Conservation (phyloP, 2,888 invertebrate species). For the Schizotus pectinicornis region DNA sequence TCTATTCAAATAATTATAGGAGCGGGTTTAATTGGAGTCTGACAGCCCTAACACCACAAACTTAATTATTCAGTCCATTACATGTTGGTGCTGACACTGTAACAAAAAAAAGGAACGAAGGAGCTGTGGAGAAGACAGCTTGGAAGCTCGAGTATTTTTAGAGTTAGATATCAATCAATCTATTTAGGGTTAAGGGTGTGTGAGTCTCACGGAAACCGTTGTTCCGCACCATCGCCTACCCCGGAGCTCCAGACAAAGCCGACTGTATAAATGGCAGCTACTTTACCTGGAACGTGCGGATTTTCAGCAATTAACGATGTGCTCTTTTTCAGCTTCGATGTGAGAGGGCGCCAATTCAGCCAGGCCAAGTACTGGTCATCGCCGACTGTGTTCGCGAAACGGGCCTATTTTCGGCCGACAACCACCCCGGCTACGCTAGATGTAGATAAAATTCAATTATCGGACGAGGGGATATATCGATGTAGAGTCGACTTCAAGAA, state of each 20-base stretch:
- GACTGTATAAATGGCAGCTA: slow-evolving; percentile 17
- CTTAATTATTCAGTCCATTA: too few relatives aligned
- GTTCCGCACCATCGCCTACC: slow-evolving; percentile 26
- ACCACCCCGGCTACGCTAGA: slow-evolving; percentile 65
- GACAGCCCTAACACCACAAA: too few relatives aligned
- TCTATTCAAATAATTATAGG: too few relatives aligned
- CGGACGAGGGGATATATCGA: slow-evolving; percentile 74
- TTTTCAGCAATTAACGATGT: slow-evolving; percentile 6
- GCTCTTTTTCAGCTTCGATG: slow-evolving; percentile 64
- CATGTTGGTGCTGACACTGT: too few relatives aligned
- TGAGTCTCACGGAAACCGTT: slow-evolving; percentile 24
- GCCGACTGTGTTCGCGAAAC: slow-evolving; percentile 62
- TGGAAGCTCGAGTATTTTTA: slow-evolving; percentile 15
- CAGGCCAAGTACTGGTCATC: slow-evolving; percentile 67
- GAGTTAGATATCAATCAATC: slow-evolving; percentile 31
- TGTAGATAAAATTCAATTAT: slow-evolving; percentile 64
- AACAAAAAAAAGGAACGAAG: too few relatives aligned
- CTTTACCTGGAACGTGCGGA: slow-evolving; percentile 16
- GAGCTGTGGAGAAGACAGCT: too few relatives aligned
- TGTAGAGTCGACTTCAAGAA: slow-evolving; percentile 78
- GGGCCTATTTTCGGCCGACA: slow-evolving; percentile 65
- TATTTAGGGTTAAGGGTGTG: slow-evolving; percentile 24
- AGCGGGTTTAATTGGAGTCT: too few relatives aligned
- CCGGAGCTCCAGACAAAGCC: slow-evolving; percentile 18
- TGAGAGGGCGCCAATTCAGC: slow-evolving; percentile 63